A percentile compares a stretch with the other conserved stretches of the same genome.
phyloP scores from a whole-genome alignment of 1,140 invertebrate species.

The Micrasema longulum region DNA sequence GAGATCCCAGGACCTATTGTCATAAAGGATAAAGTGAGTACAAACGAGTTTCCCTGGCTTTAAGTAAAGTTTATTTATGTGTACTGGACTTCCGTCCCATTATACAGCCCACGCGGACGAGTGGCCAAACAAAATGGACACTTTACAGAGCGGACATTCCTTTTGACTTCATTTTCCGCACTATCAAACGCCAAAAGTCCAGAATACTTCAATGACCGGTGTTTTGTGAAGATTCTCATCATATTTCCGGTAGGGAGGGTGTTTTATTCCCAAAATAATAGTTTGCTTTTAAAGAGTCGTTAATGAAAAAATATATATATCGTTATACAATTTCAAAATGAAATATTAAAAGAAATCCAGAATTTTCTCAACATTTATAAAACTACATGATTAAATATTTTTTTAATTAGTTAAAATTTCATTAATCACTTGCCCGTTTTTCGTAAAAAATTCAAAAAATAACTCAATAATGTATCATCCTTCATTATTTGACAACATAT shows the following conservation, averaged over 20 bases:
- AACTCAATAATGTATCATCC: too few species aligned
- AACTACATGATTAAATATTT: too few species aligned
- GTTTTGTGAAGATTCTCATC: slow-evolving; percentile 10
- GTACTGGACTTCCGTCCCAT: slow-evolving; percentile 46
- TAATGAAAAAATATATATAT: too few species aligned
- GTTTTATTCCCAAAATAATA: too few species aligned
- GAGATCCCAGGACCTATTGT: background rate
- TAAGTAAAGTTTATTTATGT: slow-evolving; percentile 50
- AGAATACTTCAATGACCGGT: slow-evolving; percentile 1
- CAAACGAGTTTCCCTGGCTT: slow-evolving; percentile 11
- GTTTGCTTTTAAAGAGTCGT: too few species aligned
- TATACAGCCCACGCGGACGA: slow-evolving; percentile 46
- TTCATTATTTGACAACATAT: too few species aligned
- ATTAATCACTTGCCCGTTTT: too few species aligned
- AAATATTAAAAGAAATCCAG: too few species aligned
- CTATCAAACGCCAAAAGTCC: slow-evolving; percentile 24
- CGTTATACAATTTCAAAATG: too few species aligned
- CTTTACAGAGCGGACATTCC: slow-evolving; percentile 32
- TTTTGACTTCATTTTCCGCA: slow-evolving; percentile 37
- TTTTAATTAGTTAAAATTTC: too few species aligned
- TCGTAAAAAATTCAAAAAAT: too few species aligned
- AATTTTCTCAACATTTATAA: too few species aligned
- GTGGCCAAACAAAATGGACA: slow-evolving; percentile 35
- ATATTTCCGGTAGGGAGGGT: background rate
- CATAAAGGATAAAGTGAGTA: background rate